These are phyloP conservation scores for Neoarius graeffei DNA, from an alignment of 2,113 vertebrate species.

Conservation along the genomic window DNA sequence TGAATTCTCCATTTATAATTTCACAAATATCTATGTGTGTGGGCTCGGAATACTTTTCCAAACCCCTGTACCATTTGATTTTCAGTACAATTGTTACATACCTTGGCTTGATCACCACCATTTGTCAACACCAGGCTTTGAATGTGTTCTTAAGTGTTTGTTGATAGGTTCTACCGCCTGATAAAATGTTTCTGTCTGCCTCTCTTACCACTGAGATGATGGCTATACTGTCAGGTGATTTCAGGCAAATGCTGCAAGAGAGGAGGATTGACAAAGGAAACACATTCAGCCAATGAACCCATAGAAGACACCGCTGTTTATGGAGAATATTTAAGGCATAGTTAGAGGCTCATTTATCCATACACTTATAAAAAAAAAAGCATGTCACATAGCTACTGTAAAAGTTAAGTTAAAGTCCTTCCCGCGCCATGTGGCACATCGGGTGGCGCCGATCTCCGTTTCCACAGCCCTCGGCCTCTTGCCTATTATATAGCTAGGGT, in stretches of 20 bases:
- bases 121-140: background rate
- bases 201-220: conserved; percentile 9
- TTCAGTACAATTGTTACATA: background rate
- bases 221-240: conserved; percentile 34
- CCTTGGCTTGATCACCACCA: background rate
- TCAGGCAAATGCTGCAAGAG: conserved; percentile 37
- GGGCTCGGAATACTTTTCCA: background rate
- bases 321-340: conserved; percentile 30
- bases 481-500: too few species aligned
- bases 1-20: background rate
- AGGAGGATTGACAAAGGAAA: conserved; percentile 42
- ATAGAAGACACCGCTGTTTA: conserved; percentile 42
- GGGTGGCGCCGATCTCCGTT: too few species aligned
- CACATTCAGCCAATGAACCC: conserved; percentile 40
- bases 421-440: too few species aligned
- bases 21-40: background rate
- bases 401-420: too few species aligned
- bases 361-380: conserved; percentile 28
- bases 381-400: background rate
- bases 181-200: conserved; percentile 5
- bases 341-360: conserved; percentile 23
- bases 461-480: too few species aligned
- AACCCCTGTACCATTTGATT: background rate
- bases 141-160: conserved; percentile 17
- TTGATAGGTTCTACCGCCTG: background rate